Conservation (phyloP, 37 sponge, comb jelly and placozoan genomes). For the Haliclona indistincta region DNA sequence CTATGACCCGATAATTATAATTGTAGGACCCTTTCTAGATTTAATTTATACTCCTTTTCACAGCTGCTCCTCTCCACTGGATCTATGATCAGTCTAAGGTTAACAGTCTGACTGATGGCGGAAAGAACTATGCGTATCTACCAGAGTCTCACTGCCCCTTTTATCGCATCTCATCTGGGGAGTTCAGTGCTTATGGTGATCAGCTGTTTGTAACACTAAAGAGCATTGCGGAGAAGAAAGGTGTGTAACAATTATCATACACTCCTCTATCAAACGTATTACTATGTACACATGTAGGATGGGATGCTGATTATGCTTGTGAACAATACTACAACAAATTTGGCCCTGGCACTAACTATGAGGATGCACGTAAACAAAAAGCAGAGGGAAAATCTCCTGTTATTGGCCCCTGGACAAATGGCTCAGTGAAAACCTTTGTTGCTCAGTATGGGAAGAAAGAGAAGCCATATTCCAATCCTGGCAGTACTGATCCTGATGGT, state of each 20-base stretch:
- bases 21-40: not conserved
- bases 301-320: slow-evolving; percentile 10
- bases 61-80: slow-evolving; percentile 54
- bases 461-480: slow-evolving; percentile 6
- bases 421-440: slow-evolving; percentile 37
- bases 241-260: slow-evolving; percentile 15
- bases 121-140: slow-evolving; percentile 7
- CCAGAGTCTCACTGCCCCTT: slow-evolving; percentile 39
- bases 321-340: slow-evolving; percentile 26
- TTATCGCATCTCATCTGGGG: slow-evolving; percentile 30
- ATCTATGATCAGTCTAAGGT: slow-evolving; percentile 51
- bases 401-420: slow-evolving; percentile 48
- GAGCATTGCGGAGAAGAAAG: slow-evolving; percentile 38
- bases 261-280: too few species aligned
- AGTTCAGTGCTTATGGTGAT: slow-evolving; percentile 32
- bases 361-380: slow-evolving; percentile 8
- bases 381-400: slow-evolving; percentile 18
- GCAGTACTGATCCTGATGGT: slow-evolving; percentile 40
- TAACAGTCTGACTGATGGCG: not conserved
- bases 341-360: slow-evolving; percentile 52
- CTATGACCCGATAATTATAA: too few species aligned
- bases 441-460: slow-evolving; percentile 31
- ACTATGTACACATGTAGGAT: too few species aligned
- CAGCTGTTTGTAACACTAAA: slow-evolving; percentile 32
- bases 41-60: not conserved